Conservation (phyloP, 2,113 vertebrate genomes). For the Numida meleagris region DNA sequence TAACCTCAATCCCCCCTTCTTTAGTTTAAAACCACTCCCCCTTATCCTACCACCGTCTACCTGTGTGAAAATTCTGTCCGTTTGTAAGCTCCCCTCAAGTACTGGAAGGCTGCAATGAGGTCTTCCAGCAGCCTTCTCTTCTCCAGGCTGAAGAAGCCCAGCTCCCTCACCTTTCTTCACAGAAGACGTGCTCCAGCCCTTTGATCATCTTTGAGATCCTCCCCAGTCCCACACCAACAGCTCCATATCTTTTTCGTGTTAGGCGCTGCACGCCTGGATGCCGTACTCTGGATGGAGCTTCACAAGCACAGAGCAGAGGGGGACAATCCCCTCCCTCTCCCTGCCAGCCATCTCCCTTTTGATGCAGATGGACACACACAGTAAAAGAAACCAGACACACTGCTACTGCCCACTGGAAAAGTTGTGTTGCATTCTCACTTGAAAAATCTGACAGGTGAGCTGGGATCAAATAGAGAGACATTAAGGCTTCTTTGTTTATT, state of each 20-base stretch:
- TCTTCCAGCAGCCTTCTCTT: background rate
- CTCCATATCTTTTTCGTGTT: too few species aligned
- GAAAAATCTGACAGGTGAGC: background rate
- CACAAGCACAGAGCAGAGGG: background rate
- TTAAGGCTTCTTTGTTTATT: background rate
- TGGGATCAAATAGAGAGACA: background rate
- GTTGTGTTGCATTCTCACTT: background rate
- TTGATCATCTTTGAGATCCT: background rate
- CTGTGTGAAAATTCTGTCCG: background rate
- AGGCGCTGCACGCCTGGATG: background rate
- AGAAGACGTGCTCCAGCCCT: background rate
- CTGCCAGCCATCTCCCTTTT: background rate
- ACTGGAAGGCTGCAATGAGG: background rate
- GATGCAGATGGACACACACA: background rate
- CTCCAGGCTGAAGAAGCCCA: background rate
- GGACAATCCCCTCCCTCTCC: background rate
- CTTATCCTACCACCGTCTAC: background rate
- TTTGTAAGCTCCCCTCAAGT: background rate
- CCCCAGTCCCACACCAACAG: too few species aligned
- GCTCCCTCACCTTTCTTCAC: background rate
- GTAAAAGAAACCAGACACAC: fast-evolving
- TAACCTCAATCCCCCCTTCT: background rate
- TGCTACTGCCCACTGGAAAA: background rate
- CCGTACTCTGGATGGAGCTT: background rate
- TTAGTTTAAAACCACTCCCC: background rate